Evolutionary conservation across 1,140 invertebrate species (phyloP).

Genomic region (Drosophila kepulauana): DNA sequence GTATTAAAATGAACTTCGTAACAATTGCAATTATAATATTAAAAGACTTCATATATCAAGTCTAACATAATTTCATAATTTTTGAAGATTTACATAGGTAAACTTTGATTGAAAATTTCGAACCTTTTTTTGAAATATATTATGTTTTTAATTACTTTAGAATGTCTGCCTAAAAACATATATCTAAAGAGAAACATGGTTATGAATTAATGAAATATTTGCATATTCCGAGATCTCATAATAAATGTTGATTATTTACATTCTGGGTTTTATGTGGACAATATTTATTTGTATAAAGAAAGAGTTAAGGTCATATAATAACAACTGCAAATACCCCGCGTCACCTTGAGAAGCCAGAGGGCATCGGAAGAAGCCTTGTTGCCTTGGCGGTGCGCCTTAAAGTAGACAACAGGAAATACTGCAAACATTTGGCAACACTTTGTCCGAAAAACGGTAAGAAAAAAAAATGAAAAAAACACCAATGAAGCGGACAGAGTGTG

Average conservation of each 20-base stretch:
- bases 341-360: neutral
- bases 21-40: too few relatives aligned
- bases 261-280: neutral
- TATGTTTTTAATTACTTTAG: too few relatives aligned
- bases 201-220: too few relatives aligned
- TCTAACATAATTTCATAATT: too few relatives aligned
- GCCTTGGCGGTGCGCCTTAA: slow-evolving; percentile 41
- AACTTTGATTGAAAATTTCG: too few relatives aligned
- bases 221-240: too few relatives aligned
- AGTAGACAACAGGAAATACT: slow-evolving; percentile 78
- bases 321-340: neutral
- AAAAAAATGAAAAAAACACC: neutral
- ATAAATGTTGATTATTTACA: too few relatives aligned
- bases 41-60: too few relatives aligned
- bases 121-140: too few relatives aligned
- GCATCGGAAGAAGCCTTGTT: slow-evolving; percentile 31
- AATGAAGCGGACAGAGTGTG: slow-evolving; percentile 27
- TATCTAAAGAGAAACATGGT: accelerated
- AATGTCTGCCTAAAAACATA: too few relatives aligned
- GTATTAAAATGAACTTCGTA: too few relatives aligned
- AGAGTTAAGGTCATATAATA: neutral
- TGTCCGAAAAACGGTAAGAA: slow-evolving; percentile 32
- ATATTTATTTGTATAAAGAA: neutral
- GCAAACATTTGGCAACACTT: slow-evolving; percentile 81
- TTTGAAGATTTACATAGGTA: too few relatives aligned